Base-by-base conservation (phyloP, 2,888 invertebrate genomes). In the Hypomecis atomaria region DNA sequence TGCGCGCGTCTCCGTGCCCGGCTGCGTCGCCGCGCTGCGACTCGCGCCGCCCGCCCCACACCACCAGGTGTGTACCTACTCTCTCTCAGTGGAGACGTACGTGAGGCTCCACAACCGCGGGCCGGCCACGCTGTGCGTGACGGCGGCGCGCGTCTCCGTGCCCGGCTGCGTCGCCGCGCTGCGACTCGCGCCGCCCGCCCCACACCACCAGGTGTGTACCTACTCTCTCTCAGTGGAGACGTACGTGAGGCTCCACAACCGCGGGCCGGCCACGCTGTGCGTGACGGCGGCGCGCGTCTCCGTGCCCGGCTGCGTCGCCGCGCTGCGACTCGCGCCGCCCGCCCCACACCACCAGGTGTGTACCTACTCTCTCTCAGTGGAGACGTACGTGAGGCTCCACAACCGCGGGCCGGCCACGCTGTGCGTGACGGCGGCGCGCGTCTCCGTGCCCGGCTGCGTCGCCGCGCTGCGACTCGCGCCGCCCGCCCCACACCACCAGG, bases 161-260 rank as follows among this genome's bases (percentile, higher is more conserved):
- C 55, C 59, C 23, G 63, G 55, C 59, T 9, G 53, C 59, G 71
- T 60, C 40, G 42, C 50, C 44, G 62, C 71, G 10, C 48, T 44
- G 37, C 44, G 13, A 5, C 49, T 59, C 57, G 13, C 55, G 13
- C 34, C 4, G 11, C 4, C 54, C 45, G 47, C 56, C 65, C 66
- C 47, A 67, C 73, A 49, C 67, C 64, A 56, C 44, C 48, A 8
- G 48, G 9, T n/a, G 91, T 96, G 67, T 94, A 95, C 72, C 92
- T 94, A 78, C 94, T 94, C 55, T 90, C 93, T n/a, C 59, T 94
- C 94, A 74, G 95, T 96, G 77, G 95, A 95, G 73, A 95, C 97
- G 74, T 89, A 94, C 77, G 95, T 73, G 76, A 78, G 75, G 11
- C 71, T 88, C 76, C 83, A 62, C 83, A 88, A 89, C 85, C 71